phyloP scores from a whole-genome alignment of 2,888 invertebrate genomes.

The Uloborus plumipes region DNA sequence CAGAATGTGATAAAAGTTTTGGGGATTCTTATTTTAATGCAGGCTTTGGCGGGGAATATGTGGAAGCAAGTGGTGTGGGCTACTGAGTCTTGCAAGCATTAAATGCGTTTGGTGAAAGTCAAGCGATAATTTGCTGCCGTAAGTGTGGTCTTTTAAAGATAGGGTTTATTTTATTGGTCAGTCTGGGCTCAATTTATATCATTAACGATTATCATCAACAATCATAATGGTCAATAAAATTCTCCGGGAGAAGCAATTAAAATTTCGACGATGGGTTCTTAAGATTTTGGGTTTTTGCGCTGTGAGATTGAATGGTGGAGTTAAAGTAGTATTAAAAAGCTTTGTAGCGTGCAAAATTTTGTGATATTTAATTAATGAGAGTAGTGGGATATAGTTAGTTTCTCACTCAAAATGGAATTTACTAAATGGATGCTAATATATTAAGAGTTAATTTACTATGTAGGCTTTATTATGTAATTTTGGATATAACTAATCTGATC shows the following conservation, averaged over 20 bases:
- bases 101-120: constrained; percentile 21
- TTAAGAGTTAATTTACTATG: too few relatives aligned
- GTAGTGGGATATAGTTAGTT: too few relatives aligned
- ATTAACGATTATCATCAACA: constrained; percentile 1
- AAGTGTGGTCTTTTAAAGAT: background rate
- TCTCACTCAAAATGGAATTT: too few relatives aligned
- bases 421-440: too few relatives aligned
- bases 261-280: too few relatives aligned
- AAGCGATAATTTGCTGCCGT: background rate
- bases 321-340: too few relatives aligned
- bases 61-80: constrained; percentile 38
- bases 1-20: constrained; percentile 32
- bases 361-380: too few relatives aligned
- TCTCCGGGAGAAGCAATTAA: background rate
- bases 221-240: constrained; percentile 10
- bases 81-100: constrained; percentile 9
- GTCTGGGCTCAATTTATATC: constrained; percentile 29
- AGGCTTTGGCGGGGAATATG: constrained; percentile 43
- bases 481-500: too few relatives aligned
- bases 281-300: too few relatives aligned
- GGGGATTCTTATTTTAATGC: constrained; percentile 23
- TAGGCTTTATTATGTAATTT: too few relatives aligned
- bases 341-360: too few relatives aligned
- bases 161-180: constrained; percentile 14
- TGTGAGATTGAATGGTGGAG: too few relatives aligned